Base-by-base conservation (phyloP, 2,113 vertebrate genomes). In the Leptobrachium ailaonicum region DNA sequence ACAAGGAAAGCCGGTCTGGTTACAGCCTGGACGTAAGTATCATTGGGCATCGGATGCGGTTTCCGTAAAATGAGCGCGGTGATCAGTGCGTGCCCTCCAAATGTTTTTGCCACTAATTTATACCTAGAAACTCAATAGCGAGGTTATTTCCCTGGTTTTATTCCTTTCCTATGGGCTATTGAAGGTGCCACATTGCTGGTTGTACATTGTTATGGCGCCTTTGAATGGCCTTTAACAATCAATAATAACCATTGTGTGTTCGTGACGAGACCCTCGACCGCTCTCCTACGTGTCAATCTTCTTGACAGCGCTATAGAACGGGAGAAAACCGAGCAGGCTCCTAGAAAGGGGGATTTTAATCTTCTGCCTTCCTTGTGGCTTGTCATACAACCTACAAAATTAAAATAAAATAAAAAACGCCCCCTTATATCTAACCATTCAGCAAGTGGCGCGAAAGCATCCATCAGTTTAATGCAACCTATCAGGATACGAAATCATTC, bases 301-400 rank as follows among this genome's bases (percentile, higher is more conserved):
- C 20, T n/a, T 76, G 74, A 76, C 74, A 54, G 74, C 66, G 64
- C 50, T 64, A 54, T 76, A 76, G n/a, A 76, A 76, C 20, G 44
- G 41, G 47, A 32, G 20, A 76, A 60, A 11, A 4, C 4, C 41
- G n/a, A 42, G 67, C 14, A 64, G 20, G 54, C 66, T 50, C 74
- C 45, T 47, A 76, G 63, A 67, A 54, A 67, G 64, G 42, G 42
- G 47, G 9, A 50, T 67, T 47, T 75, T 60, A 53, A 75, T 66
- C 40, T 53, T 67, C 45, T 14, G 50, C 67, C 74, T 44, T n/a
- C 32, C 20, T 50, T 63, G 66, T 8, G 44, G 74, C 41, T 76
- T 67, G 62, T 66, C 45, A 67, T 40, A 53, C 50, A 41, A 76
- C 6, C n/a, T 64, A 8, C 47, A 50, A 50, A 50, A 50, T 50